Evolutionary conservation across 2,113 vertebrate species (phyloP), one percentile per base, ranked within the genome.

Genomic region (Tragulus kanchil): DNA sequence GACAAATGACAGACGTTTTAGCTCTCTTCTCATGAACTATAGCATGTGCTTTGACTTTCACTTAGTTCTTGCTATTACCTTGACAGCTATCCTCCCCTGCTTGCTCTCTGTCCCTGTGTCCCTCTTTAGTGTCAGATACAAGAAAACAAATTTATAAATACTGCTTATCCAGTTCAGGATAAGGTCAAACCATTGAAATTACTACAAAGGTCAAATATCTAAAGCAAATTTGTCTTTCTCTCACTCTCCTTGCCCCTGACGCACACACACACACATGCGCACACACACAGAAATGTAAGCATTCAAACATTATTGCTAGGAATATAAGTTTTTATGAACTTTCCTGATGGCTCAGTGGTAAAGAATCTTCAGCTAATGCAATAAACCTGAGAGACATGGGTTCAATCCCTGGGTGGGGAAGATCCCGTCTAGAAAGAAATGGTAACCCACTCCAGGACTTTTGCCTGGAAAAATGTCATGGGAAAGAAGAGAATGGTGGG

Each of bases 1-100:
- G 10, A 48, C 5, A 67, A 48, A 6, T 7, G 58, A 48, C 5
- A 2, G 1, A 58, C 11, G 0, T 23, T 75, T 56, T 2, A 28
- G 3, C 50, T 36, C 2, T 93, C 3, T 15, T 4, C 3, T 93
- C 25, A 1, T 25, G 0, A 75, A 3, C 19, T 81, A 26, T 17
- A 21, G 4, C 14, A 64, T 58, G n/a, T 28, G 28, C 12, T 78
- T 69, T 48, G 12, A 19, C 8, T 23, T 78, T 45, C 10, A 14
- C 9, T 77, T 48, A 65, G 3, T 69, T 21, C 4, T 90, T n/a
- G n/a, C 0, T 28, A 2, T 67, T 6, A 54, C 25, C 2, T 45
- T 26, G 14, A 71, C 6, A 15, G 16, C 21, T 23, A 2, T 12
- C 19, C 1, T 58, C 45, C 36, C 5, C 69, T 48, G 5, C 21